These are phyloP conservation scores for Peromyscus californicus DNA, from an alignment of 2,113 vertebrate genomes.

Conservation along the genomic window DNA sequence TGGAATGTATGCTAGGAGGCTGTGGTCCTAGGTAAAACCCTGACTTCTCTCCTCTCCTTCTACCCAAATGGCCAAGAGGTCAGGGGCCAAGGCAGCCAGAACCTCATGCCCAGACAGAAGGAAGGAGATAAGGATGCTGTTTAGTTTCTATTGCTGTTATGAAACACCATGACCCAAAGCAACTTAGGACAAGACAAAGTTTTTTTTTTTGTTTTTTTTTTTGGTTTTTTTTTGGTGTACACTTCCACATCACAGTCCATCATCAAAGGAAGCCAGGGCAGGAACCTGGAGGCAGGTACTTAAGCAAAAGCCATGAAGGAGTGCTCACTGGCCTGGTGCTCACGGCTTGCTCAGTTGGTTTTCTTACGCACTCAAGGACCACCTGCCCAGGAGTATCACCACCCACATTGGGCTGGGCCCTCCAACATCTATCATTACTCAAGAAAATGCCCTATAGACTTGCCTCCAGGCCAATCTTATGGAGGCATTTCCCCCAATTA, in stretches of 20 bases:
- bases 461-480: not conserved
- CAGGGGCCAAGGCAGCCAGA: not conserved
- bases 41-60: not conserved
- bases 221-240: not conserved
- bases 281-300: not conserved
- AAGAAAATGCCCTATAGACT: not conserved
- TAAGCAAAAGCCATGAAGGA: not conserved
- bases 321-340: not conserved
- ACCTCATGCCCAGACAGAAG: not conserved
- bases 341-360: not conserved
- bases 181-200: not conserved
- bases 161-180: not conserved
- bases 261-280: not conserved
- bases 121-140: not conserved
- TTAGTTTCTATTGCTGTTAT: not conserved
- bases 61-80: not conserved
- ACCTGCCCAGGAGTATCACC: not conserved
- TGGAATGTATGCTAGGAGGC: not conserved
- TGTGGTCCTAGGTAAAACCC: not conserved
- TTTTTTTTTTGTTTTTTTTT: no score
- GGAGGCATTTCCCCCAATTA: not conserved
- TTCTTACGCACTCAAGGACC: not conserved
- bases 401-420: not conserved
- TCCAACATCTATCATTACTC: not conserved
- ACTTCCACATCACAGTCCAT: not conserved